Percentiles rank a stretch among this genome's conserved stretches.
These are phyloP conservation scores for Morelia viridis DNA, from an alignment of 2,797 vertebrate genomes.

Conservation along the genomic window DNA sequence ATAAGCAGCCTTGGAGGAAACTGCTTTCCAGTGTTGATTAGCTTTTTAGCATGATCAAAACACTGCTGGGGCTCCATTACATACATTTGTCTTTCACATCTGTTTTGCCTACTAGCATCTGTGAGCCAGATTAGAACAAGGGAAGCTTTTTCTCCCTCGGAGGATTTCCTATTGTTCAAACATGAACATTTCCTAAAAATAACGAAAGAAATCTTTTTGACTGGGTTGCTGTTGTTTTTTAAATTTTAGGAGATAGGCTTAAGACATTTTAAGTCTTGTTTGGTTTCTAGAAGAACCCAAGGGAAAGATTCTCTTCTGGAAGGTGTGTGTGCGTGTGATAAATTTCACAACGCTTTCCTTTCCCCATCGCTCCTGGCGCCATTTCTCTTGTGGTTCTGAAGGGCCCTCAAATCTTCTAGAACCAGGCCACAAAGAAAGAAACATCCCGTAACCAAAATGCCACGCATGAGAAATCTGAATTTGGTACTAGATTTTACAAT, in stretches of 20 bases:
- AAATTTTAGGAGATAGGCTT: neutral
- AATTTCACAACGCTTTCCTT: neutral
- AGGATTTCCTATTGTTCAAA: neutral
- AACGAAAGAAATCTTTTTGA: neutral
- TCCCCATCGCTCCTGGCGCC: neutral
- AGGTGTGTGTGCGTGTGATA: neutral
- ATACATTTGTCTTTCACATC: neutral
- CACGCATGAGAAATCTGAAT: neutral
- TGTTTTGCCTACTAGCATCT: slow-evolving; percentile 1
- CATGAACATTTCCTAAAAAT: neutral
- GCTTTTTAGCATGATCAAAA: slow-evolving; percentile 7
- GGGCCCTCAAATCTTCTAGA: neutral
- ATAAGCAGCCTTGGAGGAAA: neutral
- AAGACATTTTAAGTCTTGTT: neutral
- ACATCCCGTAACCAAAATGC: neutral
- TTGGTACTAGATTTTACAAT: neutral
- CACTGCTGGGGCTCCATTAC: neutral
- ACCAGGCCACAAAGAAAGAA: too few species aligned
- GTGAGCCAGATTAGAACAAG: neutral
- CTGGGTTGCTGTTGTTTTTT: neutral
- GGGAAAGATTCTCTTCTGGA: neutral
- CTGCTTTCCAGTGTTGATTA: neutral
- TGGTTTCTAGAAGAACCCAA: neutral
- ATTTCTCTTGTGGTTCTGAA: neutral
- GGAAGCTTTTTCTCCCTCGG: neutral